Evolutionary conservation across 1,140 invertebrate species (phyloP).

Genomic region (Danaus melanippus): DNA sequence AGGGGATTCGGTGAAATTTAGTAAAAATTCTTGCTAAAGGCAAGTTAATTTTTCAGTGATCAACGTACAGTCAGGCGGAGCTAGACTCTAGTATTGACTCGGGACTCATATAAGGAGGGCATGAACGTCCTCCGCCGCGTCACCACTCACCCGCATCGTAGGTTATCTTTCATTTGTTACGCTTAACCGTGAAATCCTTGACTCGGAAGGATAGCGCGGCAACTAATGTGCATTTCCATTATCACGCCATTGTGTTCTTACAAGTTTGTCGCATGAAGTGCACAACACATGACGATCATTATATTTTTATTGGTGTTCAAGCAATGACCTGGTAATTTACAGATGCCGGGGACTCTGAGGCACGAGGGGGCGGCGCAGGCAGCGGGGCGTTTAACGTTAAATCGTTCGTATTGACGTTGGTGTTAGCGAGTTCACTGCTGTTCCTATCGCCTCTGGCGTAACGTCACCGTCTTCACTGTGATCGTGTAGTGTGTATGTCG

Average conservation of each 20-base stretch:
- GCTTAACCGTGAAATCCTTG: conserved; percentile 24
- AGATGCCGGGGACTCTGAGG: conserved; percentile 38
- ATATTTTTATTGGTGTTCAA: conserved; percentile 1
- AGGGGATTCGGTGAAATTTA: conserved; percentile 42
- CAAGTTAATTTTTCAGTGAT: conserved; percentile 66
- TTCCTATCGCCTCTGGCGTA: conserved; percentile 7
- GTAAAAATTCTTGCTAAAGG: conserved; percentile 44
- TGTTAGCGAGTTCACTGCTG: conserved; percentile 20
- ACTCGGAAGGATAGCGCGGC: background rate
- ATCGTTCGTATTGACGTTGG: conserved; percentile 9
- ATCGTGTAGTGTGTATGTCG: conserved; percentile 49
- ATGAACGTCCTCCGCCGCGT: conserved; percentile 57
- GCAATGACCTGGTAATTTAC: conserved; percentile 18
- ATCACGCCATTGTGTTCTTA: conserved; percentile 15
- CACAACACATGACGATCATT: background rate
- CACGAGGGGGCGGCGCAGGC: conserved; percentile 28
- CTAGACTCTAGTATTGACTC: conserved; percentile 56
- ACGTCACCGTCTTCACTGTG: conserved; percentile 45
- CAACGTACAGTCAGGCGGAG: conserved; percentile 60
- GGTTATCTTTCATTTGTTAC: conserved; percentile 61
- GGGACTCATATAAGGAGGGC: conserved; percentile 53
- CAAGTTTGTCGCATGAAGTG: conserved; percentile 14
- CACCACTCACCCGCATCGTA: conserved; percentile 60
- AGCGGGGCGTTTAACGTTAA: background rate
- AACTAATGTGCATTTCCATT: conserved; percentile 10